Base-by-base conservation (phyloP, 2,888 invertebrate genomes). In the Drosophila mercatorum region DNA sequence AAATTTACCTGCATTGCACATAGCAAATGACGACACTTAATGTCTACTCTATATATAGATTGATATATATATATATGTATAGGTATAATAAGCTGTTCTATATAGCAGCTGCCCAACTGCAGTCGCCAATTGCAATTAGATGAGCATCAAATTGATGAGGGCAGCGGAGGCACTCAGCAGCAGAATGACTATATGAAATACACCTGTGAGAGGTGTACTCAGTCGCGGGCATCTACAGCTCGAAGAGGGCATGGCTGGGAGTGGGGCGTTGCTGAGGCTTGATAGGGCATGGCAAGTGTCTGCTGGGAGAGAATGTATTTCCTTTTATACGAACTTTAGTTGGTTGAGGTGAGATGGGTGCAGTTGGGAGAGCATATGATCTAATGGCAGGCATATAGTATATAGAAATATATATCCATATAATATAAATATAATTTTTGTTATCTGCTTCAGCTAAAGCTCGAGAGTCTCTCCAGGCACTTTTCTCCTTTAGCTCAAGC, bases 51-150 rank as follows among this genome's bases (percentile, higher is more conserved):
- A 44, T n/a, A 28, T 11, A 2, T 22, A 22, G 22, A 22, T 22
- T 22, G 22, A 22, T 22, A n/a, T 59, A 58, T 12, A 58, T 12
- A 11, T 44, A 46, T 41, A 63, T 44, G 26, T 41, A 63, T 31
- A 57, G 5, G 34, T 22, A 22, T 22, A 22, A 22, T 26, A 2
- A 2, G 31, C 26, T 12, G 14, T 38, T 55, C 14, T 41, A 40
- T 7, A 26, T 55, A 41, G 11, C n/a, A n/a, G 10, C 53, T 14
- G 3, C 14, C 38, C 34, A 12, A 17, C 34, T 51, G 31, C 51
- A 51, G 4, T 11, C 51, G 75, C 56, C 64, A 80, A 80, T 78
- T 72, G 65, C 51, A 28, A 52, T 67, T 68, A 57, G 64, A 75
- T 69, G 69, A 64, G 44, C 44, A 5, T 58, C 55, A 68, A 75